Evolutionary conservation across 2,113 vertebrate genomes (phyloP), one percentile per base, ranked within the genome.

Genomic region (Eclectus roratus): DNA sequence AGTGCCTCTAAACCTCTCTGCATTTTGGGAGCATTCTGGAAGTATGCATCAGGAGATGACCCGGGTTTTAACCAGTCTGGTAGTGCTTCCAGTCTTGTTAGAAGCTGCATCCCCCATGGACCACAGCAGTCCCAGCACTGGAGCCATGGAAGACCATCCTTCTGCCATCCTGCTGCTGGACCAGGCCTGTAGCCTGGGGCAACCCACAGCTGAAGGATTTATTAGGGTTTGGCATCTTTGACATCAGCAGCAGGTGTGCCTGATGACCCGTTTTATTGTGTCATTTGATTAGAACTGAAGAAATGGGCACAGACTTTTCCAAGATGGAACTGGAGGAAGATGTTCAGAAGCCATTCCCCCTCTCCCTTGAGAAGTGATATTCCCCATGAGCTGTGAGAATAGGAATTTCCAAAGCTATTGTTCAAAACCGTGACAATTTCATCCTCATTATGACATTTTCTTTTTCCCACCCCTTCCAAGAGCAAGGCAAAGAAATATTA

Each of bases 371-470:
- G 80, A n/a, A 55, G 47, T 21, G 64, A 76, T 29, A 68, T 44
- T 90, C 88, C 80, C 73, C 21, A 8, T 8, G 50, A 83, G 37
- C 20, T 0, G 0, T 1, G 2, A 89, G 69, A 63, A 58, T 14
- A 90, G 65, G 73, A 76, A 61, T 85, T 95, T 72, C 81, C 83
- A 84, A 89, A 72, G 18, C 85, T 64, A 53, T 81, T 82, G 64
- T 20, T 93, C 61, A 88, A 88, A 93, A 7, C 31, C 5, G 1
- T 31, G 72, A 69, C 76, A 50, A 77, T 53, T 25, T 86, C 68
- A 72, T 49, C 69, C 65, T 84, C 24, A 0, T 78, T 23, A 70
- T 11, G 52, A 37, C 41, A 46, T 71, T 52, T 91, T 24, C 77
- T 61, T 80, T 77, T 83, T 68, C 60, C 55, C 49, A 53, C 11